Evolutionary conservation across 2,113 vertebrate species (phyloP).

Genomic region (Erythrocebus patas): DNA sequence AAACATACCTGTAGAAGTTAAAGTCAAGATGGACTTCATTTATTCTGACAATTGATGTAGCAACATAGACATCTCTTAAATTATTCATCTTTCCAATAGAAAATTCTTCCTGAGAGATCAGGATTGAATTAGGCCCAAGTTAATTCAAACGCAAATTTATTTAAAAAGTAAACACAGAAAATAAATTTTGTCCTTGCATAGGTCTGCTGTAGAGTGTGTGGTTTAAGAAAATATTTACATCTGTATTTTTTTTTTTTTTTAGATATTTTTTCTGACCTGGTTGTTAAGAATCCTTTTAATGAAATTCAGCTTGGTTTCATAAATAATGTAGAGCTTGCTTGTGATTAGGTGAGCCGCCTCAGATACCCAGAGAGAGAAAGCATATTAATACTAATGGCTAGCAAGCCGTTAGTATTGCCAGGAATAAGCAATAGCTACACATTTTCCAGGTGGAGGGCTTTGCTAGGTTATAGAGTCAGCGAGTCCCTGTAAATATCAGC

Average conservation of each 20-base stretch:
- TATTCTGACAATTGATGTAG: slow-evolving; percentile 73
- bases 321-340: slow-evolving; percentile 80
- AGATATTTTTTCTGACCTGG: background rate
- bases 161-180: slow-evolving; percentile 46
- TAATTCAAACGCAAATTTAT: slow-evolving; percentile 66
- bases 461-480: background rate
- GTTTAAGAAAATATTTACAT: slow-evolving; percentile 59
- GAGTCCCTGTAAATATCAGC: background rate
- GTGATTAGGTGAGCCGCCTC: slow-evolving; percentile 76
- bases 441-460: slow-evolving; percentile 32
- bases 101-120: slow-evolving; percentile 75
- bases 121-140: slow-evolving; percentile 68
- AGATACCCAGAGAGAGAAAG: slow-evolving; percentile 66
- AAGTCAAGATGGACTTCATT: slow-evolving; percentile 68
- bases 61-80: slow-evolving; percentile 73
- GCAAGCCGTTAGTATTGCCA: slow-evolving; percentile 62
- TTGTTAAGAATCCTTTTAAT: slow-evolving; percentile 74
- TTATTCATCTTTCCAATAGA: slow-evolving; percentile 79
- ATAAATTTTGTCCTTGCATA: slow-evolving; percentile 54
- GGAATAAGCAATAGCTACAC: slow-evolving; percentile 19
- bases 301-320: slow-evolving; percentile 82
- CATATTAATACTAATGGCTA: slow-evolving; percentile 48
- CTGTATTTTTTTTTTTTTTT: slow-evolving; percentile 38
- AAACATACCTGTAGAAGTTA: slow-evolving; percentile 65
- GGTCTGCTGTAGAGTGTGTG: slow-evolving; percentile 43